Percentiles rank a stretch among this genome's conserved stretches.
phyloP scores from a whole-genome alignment of 2,113 vertebrate genomes.

The Podarcis raffonei region DNA sequence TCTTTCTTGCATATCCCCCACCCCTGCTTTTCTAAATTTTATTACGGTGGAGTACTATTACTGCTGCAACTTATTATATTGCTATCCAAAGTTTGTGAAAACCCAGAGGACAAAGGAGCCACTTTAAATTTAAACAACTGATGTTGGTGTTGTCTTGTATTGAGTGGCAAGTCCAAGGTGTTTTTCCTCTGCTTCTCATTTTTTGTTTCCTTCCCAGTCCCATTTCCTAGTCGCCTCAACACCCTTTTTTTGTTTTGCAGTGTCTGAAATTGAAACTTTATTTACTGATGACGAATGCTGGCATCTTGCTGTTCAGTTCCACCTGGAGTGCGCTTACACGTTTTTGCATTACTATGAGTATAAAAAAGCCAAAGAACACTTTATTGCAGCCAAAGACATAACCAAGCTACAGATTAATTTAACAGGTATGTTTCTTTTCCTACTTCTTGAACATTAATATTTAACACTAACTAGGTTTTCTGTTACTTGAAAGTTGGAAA shows the following conservation, averaged over 20 bases:
- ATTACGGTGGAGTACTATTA: neutral
- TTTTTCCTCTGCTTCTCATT: neutral
- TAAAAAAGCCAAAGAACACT: constrained; percentile 85
- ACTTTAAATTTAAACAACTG: neutral
- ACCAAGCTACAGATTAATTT: constrained; percentile 82
- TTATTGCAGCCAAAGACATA: constrained; percentile 81
- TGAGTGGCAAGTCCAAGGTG: neutral
- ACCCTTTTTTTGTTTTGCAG: constrained; percentile 74
- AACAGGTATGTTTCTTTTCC: constrained; percentile 80
- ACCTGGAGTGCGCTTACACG: constrained; percentile 89
- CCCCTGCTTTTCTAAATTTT: neutral
- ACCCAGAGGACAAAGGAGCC: neutral
- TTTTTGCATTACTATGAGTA: constrained; percentile 93
- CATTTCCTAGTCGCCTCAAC: constrained; percentile 31
- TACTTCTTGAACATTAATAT: neutral
- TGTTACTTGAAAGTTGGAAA: neutral
- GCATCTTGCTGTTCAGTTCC: constrained; percentile 86
- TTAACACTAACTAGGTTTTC: neutral
- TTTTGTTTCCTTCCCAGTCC: neutral
- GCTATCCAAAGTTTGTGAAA: neutral
- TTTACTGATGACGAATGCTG: constrained; percentile 68
- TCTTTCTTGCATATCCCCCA: neutral
- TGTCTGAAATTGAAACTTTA: constrained; percentile 75
- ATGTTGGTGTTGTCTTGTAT: neutral
- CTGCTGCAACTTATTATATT: no score